Conservation (phyloP, 1,140 invertebrate species). For the Charaxes varanes region DNA sequence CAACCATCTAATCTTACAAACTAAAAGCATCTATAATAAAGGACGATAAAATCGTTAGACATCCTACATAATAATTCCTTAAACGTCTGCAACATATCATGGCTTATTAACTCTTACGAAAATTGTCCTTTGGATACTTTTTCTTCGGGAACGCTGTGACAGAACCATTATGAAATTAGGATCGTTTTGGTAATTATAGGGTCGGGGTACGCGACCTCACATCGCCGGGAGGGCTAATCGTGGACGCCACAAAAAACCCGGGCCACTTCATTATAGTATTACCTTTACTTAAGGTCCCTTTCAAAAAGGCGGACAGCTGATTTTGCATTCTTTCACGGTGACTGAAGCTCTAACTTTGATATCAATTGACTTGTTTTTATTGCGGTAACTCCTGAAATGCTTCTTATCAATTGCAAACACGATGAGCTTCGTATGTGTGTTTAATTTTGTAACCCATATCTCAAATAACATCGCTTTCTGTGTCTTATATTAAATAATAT, state of each 20-base stretch:
- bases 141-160: slow-evolving; percentile 59
- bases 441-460: too few relatives aligned
- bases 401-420: too few relatives aligned
- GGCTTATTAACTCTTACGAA: slow-evolving; percentile 53
- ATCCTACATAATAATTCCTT: slow-evolving; percentile 42
- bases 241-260: slow-evolving; percentile 50
- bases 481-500: too few relatives aligned
- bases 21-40: slow-evolving; percentile 28
- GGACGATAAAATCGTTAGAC: slow-evolving; percentile 35
- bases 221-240: slow-evolving; percentile 60
- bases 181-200: slow-evolving; percentile 69
- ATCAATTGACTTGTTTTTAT: too few relatives aligned
- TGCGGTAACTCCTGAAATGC: too few relatives aligned
- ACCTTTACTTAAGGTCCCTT: slow-evolving; percentile 30
- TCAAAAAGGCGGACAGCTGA: slow-evolving; percentile 30
- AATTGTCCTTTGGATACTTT: slow-evolving; percentile 65
- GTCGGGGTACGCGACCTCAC: slow-evolving; percentile 46
- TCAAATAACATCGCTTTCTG: too few relatives aligned
- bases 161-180: slow-evolving; percentile 72
- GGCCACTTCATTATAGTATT: slow-evolving; percentile 60
- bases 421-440: too few relatives aligned
- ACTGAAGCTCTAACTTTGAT: too few relatives aligned
- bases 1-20: slow-evolving; percentile 8
- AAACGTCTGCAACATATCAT: slow-evolving; percentile 58
- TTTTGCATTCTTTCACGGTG: slow-evolving; percentile 57